phyloP scores from a whole-genome alignment of 2,113 vertebrate species.

The Rhineura floridana region DNA sequence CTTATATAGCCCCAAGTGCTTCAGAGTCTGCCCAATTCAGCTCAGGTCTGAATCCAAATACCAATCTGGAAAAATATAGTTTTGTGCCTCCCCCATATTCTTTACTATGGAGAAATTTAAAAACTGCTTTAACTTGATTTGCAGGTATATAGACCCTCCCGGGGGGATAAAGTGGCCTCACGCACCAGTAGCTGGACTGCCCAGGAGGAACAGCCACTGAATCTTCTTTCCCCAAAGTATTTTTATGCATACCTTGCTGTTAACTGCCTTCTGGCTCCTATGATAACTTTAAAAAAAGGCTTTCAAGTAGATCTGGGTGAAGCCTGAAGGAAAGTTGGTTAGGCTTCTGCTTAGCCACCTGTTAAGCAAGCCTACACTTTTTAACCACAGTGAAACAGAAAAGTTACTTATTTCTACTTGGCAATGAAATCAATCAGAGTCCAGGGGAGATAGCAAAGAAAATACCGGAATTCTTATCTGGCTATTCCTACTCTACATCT shows the following conservation, averaged over 20 bases:
- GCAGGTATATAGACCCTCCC: too few species aligned
- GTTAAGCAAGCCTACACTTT: neutral
- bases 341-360: neutral
- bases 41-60: too few species aligned
- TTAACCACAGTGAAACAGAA: too few species aligned
- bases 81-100: too few species aligned
- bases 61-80: too few species aligned
- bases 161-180: neutral
- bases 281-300: neutral
- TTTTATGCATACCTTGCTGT: neutral
- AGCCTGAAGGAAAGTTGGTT: neutral
- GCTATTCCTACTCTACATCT: neutral
- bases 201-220: neutral
- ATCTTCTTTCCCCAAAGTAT: neutral
- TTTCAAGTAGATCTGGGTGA: neutral
- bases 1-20: too few species aligned
- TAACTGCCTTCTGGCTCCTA: neutral
- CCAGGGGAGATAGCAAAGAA: neutral
- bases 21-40: too few species aligned
- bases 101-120: too few species aligned
- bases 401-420: neutral
- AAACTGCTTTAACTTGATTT: too few species aligned
- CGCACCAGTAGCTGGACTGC: neutral
- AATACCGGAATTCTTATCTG: too few species aligned
- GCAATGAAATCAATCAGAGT: too few species aligned